A percentile compares a stretch with the other conserved stretches of the same genome.
Conservation (phyloP, 2,113 vertebrate genomes). For the Potamarius usumacintae region DNA sequence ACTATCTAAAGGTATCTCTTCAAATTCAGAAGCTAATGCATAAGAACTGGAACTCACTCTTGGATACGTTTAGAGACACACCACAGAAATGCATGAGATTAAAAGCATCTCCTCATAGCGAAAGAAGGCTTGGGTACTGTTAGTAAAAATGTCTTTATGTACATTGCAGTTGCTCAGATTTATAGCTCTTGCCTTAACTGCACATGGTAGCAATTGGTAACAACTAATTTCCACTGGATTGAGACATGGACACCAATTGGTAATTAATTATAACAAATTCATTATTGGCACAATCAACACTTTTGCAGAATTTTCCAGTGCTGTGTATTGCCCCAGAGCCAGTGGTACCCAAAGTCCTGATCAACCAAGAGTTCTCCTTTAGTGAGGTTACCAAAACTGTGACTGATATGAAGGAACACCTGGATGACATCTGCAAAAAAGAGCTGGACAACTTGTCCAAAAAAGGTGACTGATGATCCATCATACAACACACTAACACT, state of each 20-base stretch:
- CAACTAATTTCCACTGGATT: background rate
- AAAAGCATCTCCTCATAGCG: background rate
- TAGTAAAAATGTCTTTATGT: background rate
- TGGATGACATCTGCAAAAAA: slow-evolving; percentile 76
- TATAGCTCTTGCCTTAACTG: background rate
- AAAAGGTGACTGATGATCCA: slow-evolving; percentile 57
- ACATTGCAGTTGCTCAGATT: background rate
- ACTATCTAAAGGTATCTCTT: background rate
- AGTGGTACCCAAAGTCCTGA: slow-evolving; percentile 76
- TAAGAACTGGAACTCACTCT: background rate
- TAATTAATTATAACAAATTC: background rate
- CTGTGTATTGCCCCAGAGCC: slow-evolving; percentile 71
- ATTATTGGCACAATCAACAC: background rate
- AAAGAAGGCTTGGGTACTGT: background rate
- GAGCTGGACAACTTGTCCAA: slow-evolving; percentile 73
- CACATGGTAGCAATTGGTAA: background rate
- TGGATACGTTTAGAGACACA: background rate
- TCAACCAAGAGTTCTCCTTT: slow-evolving; percentile 78
- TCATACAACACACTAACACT: background rate
- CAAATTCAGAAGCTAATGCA: background rate
- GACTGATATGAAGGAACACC: slow-evolving; percentile 72
- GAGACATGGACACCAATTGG: background rate
- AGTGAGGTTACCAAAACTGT: slow-evolving; percentile 72
- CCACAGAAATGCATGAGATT: background rate
- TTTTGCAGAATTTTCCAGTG: slow-evolving; percentile 71